Evolutionary conservation across 2,113 vertebrate species (phyloP).

Genomic region (Gopherus evgoodei): DNA sequence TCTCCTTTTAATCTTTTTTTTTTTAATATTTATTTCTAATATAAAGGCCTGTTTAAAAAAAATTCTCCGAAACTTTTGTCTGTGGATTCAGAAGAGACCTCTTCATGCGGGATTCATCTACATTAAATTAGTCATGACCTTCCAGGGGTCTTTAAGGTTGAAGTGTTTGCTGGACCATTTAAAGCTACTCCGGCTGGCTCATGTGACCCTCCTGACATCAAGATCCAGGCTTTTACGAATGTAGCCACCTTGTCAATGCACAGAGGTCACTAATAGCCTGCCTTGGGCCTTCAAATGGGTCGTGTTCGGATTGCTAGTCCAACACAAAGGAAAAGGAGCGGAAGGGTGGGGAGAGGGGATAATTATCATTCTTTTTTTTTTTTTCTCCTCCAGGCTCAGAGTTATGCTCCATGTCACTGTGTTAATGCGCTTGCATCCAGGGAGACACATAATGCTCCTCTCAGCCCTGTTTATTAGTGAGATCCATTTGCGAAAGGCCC

Average conservation of each 20-base stretch:
- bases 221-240: conserved; percentile 87
- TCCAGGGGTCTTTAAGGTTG: conserved; percentile 93
- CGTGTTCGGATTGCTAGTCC: conserved; percentile 78
- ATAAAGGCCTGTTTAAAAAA: background rate
- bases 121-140: conserved; percentile 87
- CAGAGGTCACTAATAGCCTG: conserved; percentile 94
- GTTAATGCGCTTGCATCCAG: conserved; percentile 87
- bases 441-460: conserved; percentile 92
- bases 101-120: conserved; percentile 79
- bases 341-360: conserved; percentile 82
- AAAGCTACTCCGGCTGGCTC: conserved; percentile 76
- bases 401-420: conserved; percentile 92
- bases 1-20: background rate
- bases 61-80: conserved; percentile 66
- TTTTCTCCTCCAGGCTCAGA: conserved; percentile 80
- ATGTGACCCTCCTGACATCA: conserved; percentile 86
- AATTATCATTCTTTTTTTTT: conserved; percentile 86
- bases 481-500: conserved; percentile 94
- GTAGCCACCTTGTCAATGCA: conserved; percentile 87
- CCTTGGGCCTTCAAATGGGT: conserved; percentile 85
- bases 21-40: conserved; percentile 4
- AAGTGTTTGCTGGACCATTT: conserved; percentile 89
- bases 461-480: conserved; percentile 93
- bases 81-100: conserved; percentile 71
- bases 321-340: conserved; percentile 85